A percentile compares a stretch with the other conserved stretches of the same genome.
These are phyloP conservation scores for Dipodomys stephensi DNA, from an alignment of 2,113 vertebrate species.

Conservation along the genomic window DNA sequence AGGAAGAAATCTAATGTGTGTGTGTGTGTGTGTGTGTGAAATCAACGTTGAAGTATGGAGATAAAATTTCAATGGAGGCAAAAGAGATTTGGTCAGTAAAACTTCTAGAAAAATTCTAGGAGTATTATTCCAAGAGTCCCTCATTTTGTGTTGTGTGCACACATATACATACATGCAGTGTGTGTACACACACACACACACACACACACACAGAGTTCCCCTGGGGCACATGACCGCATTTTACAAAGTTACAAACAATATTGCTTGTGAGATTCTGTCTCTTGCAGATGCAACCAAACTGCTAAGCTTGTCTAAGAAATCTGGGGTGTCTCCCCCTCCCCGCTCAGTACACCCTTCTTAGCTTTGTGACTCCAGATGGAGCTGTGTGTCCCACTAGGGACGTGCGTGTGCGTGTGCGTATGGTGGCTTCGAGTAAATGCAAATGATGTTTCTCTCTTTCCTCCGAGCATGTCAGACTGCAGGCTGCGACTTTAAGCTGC, in stretches of 20 bases:
- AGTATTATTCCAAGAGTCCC: neutral
- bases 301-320: neutral
- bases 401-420: too few species aligned
- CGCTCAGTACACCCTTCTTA: neutral
- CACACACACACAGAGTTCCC: neutral
- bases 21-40: neutral
- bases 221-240: neutral
- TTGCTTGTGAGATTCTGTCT: neutral
- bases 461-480: neutral
- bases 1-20: neutral
- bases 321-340: neutral
- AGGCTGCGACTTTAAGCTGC: neutral
- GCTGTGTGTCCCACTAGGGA: neutral
- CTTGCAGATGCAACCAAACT: neutral
- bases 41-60: neutral
- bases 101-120: slow-evolving; percentile 39
- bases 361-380: neutral
- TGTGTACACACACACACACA: neutral
- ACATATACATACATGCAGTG: neutral
- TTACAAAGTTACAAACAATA: neutral
- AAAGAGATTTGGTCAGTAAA: neutral
- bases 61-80: neutral
- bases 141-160: neutral
- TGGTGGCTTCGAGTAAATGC: neutral
- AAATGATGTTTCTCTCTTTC: neutral